These are phyloP conservation scores for Camponotus pennsylvanicus DNA, from an alignment of 1,140 invertebrate species.

Conservation along the genomic window DNA sequence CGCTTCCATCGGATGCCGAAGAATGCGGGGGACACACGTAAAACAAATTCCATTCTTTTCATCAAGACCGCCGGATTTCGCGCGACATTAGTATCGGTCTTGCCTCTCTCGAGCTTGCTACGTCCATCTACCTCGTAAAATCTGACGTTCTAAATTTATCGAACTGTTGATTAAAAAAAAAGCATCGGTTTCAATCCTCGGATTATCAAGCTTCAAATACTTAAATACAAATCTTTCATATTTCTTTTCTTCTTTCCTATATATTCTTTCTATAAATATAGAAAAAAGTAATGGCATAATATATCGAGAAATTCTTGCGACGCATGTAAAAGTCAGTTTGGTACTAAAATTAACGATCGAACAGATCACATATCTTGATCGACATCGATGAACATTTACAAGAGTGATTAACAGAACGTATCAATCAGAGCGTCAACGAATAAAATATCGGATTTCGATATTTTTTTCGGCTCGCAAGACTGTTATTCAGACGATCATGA, in stretches of 20 bases:
- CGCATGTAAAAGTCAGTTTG: neutral
- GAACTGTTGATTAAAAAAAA: neutral
- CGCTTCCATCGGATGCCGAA: neutral
- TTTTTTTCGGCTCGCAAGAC: slow-evolving; percentile 1
- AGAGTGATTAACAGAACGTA: neutral
- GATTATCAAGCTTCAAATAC: neutral
- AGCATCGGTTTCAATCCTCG: neutral
- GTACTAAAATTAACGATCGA: neutral
- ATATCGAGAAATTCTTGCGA: neutral
- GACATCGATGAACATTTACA: neutral
- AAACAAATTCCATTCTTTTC: slow-evolving; percentile 52
- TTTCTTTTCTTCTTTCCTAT: neutral
- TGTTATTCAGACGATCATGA: slow-evolving; percentile 27
- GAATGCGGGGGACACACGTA: neutral
- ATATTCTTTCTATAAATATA: neutral
- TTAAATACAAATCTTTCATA: neutral
- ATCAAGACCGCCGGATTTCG: slow-evolving; percentile 9
- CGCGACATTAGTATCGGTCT: slow-evolving; percentile 14
- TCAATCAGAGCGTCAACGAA: neutral
- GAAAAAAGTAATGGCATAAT: neutral
- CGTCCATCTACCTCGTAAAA: neutral
- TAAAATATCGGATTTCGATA: slow-evolving; percentile 28
- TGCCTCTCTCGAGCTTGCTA: neutral
- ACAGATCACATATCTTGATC: neutral
- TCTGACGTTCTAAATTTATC: neutral